Base-by-base conservation (phyloP, 2,113 vertebrate species). In the Trogon surrucura region DNA sequence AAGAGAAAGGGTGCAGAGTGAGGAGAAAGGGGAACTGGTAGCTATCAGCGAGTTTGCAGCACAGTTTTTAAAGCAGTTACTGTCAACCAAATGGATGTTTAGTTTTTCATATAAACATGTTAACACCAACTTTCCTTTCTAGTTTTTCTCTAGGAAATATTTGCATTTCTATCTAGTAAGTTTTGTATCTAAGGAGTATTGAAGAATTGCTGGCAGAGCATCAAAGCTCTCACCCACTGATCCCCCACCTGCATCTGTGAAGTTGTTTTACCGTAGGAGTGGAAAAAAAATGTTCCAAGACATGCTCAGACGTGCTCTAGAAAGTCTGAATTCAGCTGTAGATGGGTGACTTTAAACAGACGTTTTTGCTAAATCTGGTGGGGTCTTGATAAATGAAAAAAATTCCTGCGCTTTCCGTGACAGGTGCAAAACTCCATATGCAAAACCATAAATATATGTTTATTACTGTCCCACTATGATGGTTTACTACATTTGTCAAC, bases 401-500 rank as follows among this genome's bases (percentile, higher is more conserved):
- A 18, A 9, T 67, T 92, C 45, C 41, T 71, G 0, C 58, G 44
- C 29, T 91, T 57, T 80, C 48, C 60, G 71, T 54, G n/a, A 54
- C 67, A 88, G 79, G 73, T 92, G 73, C 74, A 95, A 75, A 94
- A 88, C 13, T 89, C 38, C 61, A 26, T 25, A 57, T 91, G 89
- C 89, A 90, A 83, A 95, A 27, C 5, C 57, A 27, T 71, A 58
- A 88, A 54, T 47, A 61, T 45, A 13, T 54, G 57, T 74, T 85
- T 73, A 85, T 85, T 83, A 25, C 41, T 81, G 89, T 94, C 95
- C 81, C 74, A 44, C 64, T 26, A 5, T 64, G 57, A 57, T 38
- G 45, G 47, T 82, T 96, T 60, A 79, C 57, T 69, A 19, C 94
- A 65, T 91, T 93, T 95, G 51, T 94, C 91, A 96, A 72, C 88